Evolutionary conservation across 2,113 vertebrate genomes (phyloP), one percentile per base, ranked within the genome.

Genomic region (Glaucomys volans): DNA sequence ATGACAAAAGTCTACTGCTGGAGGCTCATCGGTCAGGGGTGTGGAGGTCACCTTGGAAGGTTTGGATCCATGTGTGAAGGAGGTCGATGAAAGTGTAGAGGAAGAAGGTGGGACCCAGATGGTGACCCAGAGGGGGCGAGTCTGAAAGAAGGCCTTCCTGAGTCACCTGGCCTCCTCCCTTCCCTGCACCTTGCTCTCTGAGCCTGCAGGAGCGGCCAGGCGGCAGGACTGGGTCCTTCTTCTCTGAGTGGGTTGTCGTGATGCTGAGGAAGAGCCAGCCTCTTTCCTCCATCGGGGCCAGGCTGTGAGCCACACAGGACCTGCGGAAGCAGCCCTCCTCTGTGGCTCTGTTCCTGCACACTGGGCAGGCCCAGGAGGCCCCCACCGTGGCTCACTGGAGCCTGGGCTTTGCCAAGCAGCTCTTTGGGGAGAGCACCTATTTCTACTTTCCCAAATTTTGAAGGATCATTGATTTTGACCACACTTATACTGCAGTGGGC

Each of bases 321-420:
- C 0, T 20, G 1, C 24, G 66, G 0, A 0, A n/a, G 5, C 5
- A 32, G 28, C 13, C 30, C 3, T 47, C 18, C 2, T 42, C 40
- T 12, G 4, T 20, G 9, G 69, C 26, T 37, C 80, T 37, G 17
- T n/a, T 24, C 22, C n/a, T 26, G 5, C 13, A 0, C 1, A 66
- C 28, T n/a, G 28, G 5, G 0, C 30, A 44, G 83, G 59, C 4
- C 8, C 5, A 75, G 47, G 47, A 82, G 26, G 71, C 4, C 26
- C 35, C 75, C 16, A 32, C 1, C 26, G 26, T 4, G 13, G 50
- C 40, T 28, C 16, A 17, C 17, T 44, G 17, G 2, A 47, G 26
- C 24, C 71, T 62, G 5, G 4, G 62, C 35, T 76, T 67, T 50
- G 32, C 35, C 42, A 72, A 26, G 5, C 12, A 64, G 11, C n/a